Percentiles rank a stretch among this genome's conserved stretches.
phyloP scores from a whole-genome alignment of 2,888 invertebrate species.

The Linnaemya vulpina region DNA sequence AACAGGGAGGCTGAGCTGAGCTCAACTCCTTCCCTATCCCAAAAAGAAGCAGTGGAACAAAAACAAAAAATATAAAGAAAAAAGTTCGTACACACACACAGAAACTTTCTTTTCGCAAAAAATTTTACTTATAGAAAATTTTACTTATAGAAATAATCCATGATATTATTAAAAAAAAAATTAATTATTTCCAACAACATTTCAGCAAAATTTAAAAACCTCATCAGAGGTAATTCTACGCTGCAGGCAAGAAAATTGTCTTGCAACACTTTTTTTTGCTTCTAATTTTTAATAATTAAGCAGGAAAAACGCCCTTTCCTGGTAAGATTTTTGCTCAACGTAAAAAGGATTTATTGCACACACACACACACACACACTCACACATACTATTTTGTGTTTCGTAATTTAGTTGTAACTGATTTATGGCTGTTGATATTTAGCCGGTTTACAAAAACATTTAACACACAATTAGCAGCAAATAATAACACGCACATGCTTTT shows the following conservation, averaged over 20 bases:
- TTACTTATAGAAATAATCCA: constrained; percentile 23
- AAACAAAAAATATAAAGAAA: constrained; percentile 54
- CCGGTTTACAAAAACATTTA: constrained; percentile 32
- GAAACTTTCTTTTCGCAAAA: background rate
- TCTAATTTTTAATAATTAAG: background rate
- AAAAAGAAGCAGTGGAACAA: constrained; percentile 63
- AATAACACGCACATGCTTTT: constrained; percentile 66
- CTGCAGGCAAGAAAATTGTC: constrained; percentile 1
- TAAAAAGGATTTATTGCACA: background rate
- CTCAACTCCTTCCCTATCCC: constrained; percentile 14
- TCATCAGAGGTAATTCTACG: background rate
- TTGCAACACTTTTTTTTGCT: background rate
- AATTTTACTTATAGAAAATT: constrained; percentile 24
- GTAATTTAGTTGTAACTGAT: constrained; percentile 32
- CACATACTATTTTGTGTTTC: constrained; percentile 1
- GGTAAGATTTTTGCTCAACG: background rate
- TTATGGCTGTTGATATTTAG: constrained; percentile 45
- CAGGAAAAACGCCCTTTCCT: constrained; percentile 54
- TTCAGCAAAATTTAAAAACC: background rate
- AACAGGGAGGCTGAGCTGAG: constrained; percentile 23
- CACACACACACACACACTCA: too few species aligned
- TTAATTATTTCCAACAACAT: background rate
- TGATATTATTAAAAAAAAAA: constrained; percentile 17
- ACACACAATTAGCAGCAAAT: constrained; percentile 57
- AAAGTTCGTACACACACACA: constrained; percentile 28